Conservation (phyloP, 1,140 invertebrate species). For the Macrobrachium nipponense region DNA sequence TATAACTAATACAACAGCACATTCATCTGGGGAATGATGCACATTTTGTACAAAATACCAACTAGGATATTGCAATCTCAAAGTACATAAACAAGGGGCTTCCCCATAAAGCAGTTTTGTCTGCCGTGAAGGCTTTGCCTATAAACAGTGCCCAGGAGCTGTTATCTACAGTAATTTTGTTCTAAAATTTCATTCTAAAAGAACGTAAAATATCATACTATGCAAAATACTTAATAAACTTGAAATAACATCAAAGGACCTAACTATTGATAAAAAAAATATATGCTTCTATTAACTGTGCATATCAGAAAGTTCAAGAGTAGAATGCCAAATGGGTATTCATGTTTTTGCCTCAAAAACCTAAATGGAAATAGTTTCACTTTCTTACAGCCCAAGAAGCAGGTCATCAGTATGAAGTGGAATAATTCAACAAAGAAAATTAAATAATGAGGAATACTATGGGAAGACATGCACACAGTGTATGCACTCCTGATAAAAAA, state of each 20-base stretch:
- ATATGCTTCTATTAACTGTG: constrained; percentile 44
- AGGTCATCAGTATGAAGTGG: constrained; percentile 38
- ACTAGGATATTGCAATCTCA: too few species aligned
- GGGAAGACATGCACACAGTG: constrained; percentile 55
- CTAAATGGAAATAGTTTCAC: constrained; percentile 19
- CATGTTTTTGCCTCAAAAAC: constrained; percentile 36
- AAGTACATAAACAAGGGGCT: too few species aligned
- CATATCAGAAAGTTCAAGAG: constrained; percentile 41
- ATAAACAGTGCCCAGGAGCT: too few species aligned
- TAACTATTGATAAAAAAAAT: constrained; percentile 39
- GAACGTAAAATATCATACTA: background rate
- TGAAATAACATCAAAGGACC: constrained; percentile 28
- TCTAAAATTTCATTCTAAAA: background rate
- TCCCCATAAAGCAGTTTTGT: too few species aligned
- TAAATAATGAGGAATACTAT: constrained; percentile 36
- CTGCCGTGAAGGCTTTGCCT: too few species aligned
- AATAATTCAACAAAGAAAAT: constrained; percentile 17
- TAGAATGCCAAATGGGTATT: constrained; percentile 49
- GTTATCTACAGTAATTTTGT: too few species aligned
- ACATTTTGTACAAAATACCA: too few species aligned
- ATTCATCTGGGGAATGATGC: too few species aligned
- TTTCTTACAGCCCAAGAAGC: constrained; percentile 57
- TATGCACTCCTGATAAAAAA: constrained; percentile 49
- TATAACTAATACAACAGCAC: too few species aligned
- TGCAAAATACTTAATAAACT: background rate